Evolutionary conservation across 2,888 invertebrate species (phyloP).

Genomic region (Spodoptera picta): DNA sequence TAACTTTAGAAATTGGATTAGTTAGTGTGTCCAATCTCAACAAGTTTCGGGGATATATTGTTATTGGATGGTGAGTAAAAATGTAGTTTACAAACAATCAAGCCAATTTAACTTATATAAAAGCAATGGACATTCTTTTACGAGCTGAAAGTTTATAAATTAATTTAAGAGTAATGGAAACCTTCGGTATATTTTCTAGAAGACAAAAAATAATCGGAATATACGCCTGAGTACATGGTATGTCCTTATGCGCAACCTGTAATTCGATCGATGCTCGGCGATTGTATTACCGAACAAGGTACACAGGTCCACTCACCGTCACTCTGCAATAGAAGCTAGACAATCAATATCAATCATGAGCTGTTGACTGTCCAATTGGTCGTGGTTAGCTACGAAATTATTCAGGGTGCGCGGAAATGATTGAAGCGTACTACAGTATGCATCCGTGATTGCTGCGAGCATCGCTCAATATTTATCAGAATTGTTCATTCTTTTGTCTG

Average conservation of each 20-base stretch:
- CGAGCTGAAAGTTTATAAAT: neutral
- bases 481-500: neutral
- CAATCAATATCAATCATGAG: conserved; percentile 36
- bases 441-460: conserved; percentile 2
- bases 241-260: conserved; percentile 49
- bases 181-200: conserved; percentile 3
- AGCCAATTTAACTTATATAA: conserved; percentile 17
- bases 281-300: conserved; percentile 52
- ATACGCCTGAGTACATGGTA: conserved; percentile 12
- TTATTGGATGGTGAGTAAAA: conserved; percentile 17
- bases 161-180: neutral
- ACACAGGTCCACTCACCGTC: conserved; percentile 27
- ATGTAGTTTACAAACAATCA: conserved; percentile 13
- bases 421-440: conserved; percentile 23
- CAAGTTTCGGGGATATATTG: conserved; percentile 22
- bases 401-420: conserved; percentile 26
- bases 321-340: conserved; percentile 25
- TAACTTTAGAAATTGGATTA: conserved; percentile 31
- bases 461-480: conserved; percentile 5
- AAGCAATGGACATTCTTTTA: neutral
- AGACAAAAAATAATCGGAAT: conserved; percentile 18
- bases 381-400: conserved; percentile 27
- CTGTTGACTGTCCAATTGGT: conserved; percentile 28
- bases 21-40: conserved; percentile 16
- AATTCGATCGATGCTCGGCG: conserved; percentile 57